Base-by-base conservation (phyloP, 2,888 invertebrate genomes). In the Barypeithes pellucidus region DNA sequence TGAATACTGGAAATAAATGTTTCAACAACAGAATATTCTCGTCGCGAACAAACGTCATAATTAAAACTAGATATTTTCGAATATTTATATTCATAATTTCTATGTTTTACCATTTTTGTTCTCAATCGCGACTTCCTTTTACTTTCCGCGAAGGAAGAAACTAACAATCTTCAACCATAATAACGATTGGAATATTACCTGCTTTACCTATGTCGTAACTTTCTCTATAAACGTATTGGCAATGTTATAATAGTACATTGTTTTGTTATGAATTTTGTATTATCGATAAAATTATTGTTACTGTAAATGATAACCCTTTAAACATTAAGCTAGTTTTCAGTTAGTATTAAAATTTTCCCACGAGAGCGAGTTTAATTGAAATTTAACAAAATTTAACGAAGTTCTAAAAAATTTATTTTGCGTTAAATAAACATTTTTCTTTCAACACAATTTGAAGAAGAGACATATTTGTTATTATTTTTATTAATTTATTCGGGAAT, bases 11-110 rank as follows among this genome's bases (percentile, higher is more conserved):
- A 20, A 43, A 36, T 57, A 5, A 39, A 36, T 16, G n/a, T 66
- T 36, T 54, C 66, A 18, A n/a, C 33, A 12, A 41, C 22, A 39
- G 1, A 39, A 8, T 50, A 9, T 65, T 57, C 45, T 33, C 59
- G 52, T 18, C 59, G 52, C 39, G 36, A 39, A 24, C 52, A 69
- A 65, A 73, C 45, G 20, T 54, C 39, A 59, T 39, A 63, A 29
- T 54, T 52, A 60, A 29, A 33, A 57, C 60, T 52, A 47, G 69
- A 43, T 24, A 73, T 57, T 69, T 65, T 73, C 14, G 73, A 73
- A 73, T 73, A 73, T 60, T 69, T 73, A 22, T 69, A 73, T 22
- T 59, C 52, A 45, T 72, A 72, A 45, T 39, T 68, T 57, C 65
- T 72, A 18, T 65, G 20, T 65, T 65, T 65, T 65, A 50, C 65